phyloP scores from a whole-genome alignment of 2,113 vertebrate species.

The Phaethon lepturus region DNA sequence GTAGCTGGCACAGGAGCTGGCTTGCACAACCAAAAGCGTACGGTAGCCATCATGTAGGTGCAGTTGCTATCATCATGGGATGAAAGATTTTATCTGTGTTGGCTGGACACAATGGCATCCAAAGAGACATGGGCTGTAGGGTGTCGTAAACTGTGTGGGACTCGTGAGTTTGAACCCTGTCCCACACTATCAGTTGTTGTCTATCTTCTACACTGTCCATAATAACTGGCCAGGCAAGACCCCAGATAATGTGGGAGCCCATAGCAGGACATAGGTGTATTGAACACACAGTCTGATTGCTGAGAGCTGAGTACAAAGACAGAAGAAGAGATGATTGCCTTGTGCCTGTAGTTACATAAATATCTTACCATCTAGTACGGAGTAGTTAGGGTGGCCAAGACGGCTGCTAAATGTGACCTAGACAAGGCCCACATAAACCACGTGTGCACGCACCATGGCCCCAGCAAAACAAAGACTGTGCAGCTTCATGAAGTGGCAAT shows the following conservation, averaged over 20 bases:
- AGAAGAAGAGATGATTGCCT: neutral
- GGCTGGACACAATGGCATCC: neutral
- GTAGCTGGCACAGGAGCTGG: neutral
- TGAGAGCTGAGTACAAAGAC: neutral
- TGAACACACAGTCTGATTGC: neutral
- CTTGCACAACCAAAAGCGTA: neutral
- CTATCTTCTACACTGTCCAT: neutral
- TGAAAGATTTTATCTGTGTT: neutral
- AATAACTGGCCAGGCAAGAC: neutral
- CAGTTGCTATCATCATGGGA: neutral
- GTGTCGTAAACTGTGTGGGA: neutral
- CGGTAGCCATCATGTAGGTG: neutral
- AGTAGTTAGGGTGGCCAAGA: neutral
- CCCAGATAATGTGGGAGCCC: rapidly evolving
- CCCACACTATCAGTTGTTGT: neutral
- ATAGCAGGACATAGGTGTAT: neutral
- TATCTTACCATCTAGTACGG: neutral
- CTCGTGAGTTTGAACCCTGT: neutral
- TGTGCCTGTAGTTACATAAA: neutral
- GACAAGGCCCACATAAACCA: neutral
- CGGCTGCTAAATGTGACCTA: neutral
- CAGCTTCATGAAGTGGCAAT: neutral
- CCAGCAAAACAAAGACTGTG: neutral
- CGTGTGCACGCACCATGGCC: rapidly evolving
- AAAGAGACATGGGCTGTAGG: neutral